A percentile compares a stretch with the other conserved stretches of the same genome.
phyloP scores from a whole-genome alignment of 2,888 invertebrate species.

The Pseudeuparius sepicola region DNA sequence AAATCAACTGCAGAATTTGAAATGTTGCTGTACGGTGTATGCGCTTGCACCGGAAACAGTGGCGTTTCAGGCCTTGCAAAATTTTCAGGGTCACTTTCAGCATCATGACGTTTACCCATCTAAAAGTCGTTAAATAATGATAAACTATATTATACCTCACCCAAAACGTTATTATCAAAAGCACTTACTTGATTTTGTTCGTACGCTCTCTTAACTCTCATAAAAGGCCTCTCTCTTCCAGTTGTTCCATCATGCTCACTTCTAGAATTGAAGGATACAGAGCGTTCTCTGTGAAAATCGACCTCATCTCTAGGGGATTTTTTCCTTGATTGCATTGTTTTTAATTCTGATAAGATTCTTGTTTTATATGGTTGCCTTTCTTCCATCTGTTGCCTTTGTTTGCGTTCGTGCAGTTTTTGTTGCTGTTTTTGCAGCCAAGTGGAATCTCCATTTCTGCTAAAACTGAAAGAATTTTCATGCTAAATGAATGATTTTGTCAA shows the following conservation, averaged over 20 bases:
- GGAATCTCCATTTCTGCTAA: conserved; percentile 35
- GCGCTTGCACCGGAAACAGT: conserved; percentile 85
- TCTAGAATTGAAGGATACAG: too few species aligned
- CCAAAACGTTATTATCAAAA: too few species aligned
- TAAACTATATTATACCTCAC: too few species aligned
- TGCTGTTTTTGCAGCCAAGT: conserved; percentile 80
- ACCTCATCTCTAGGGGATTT: conserved; percentile 38
- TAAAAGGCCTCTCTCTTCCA: conserved; percentile 50
- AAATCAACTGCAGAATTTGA: conserved; percentile 55
- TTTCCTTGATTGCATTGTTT: conserved; percentile 41
- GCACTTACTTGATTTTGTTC: conserved; percentile 36
- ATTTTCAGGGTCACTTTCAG: too few species aligned
- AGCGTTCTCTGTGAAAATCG: too few species aligned
- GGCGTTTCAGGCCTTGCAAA: conserved; percentile 85
- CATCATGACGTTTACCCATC: too few species aligned
- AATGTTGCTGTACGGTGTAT: conserved; percentile 74
- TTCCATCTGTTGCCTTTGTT: conserved; percentile 62
- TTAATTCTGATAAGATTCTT: conserved; percentile 48
- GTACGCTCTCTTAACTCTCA: conserved; percentile 50
- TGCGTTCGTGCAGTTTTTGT: conserved; percentile 65
- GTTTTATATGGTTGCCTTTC: conserved; percentile 63
- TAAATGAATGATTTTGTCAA: too few species aligned
- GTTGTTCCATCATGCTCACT: conserved; percentile 34
- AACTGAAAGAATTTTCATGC: conserved; percentile 32
- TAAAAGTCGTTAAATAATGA: too few species aligned